Evolutionary conservation across 2,113 vertebrate species (phyloP).

Genomic region (Pyrgilauda ruficollis): DNA sequence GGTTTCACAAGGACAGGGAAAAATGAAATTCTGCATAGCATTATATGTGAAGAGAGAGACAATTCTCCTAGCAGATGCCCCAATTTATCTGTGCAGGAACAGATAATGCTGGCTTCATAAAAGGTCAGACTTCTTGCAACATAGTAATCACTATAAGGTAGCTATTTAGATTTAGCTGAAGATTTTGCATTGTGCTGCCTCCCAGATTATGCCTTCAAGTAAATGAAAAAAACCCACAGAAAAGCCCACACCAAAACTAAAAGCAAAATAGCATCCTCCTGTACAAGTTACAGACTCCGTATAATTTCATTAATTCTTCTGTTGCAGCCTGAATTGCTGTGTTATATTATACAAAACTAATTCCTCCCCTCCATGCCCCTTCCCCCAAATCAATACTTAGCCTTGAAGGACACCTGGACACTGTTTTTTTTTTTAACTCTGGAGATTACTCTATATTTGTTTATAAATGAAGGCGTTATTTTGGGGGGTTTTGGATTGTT

Average conservation of each 20-base stretch:
- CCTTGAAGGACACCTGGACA: not conserved
- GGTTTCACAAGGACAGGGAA: not conserved
- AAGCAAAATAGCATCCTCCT: not conserved
- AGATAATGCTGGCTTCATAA: not conserved
- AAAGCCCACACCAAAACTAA: not conserved
- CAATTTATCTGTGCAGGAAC: not conserved
- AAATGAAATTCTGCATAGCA: not conserved
- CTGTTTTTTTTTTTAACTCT: not conserved
- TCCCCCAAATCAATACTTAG: not conserved
- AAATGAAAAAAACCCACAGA: not conserved
- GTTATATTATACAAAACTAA: not conserved
- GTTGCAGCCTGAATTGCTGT: too few species aligned
- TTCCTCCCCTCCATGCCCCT: too few species aligned
- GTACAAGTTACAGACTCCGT: not conserved
- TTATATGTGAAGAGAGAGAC: not conserved
- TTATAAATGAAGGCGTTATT: not conserved
- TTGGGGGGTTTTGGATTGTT: too few species aligned
- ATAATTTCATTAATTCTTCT: not conserved
- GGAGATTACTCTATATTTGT: not conserved
- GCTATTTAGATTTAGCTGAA: not conserved
- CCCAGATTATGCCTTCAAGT: not conserved
- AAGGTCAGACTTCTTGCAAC: not conserved
- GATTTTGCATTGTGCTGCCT: not conserved
- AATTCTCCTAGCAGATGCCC: not conserved
- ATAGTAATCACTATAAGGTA: not conserved